phyloP scores from a whole-genome alignment of 2,888 invertebrate species.

The Lepas anatifera region DNA sequence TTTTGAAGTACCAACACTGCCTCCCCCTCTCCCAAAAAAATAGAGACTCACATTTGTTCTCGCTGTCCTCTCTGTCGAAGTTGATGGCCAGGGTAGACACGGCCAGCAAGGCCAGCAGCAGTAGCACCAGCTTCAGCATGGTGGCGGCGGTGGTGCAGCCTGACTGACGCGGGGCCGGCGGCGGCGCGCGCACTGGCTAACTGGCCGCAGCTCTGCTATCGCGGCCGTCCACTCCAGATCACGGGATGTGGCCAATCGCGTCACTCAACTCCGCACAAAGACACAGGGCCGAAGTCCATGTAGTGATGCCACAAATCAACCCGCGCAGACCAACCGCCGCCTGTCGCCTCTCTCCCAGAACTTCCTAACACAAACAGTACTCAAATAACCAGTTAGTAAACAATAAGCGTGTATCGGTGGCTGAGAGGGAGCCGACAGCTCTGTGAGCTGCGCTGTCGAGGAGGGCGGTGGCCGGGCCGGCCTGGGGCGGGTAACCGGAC shows the following conservation, averaged over 20 bases:
- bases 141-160: neutral
- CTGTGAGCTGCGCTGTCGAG: no score
- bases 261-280: neutral
- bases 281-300: no score
- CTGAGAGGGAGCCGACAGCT: no score
- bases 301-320: neutral
- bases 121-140: neutral
- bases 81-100: neutral
- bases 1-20: no score
- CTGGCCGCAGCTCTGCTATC: neutral
- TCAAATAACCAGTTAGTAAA: no score
- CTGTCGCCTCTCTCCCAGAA: no score
- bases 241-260: neutral
- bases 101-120: neutral
- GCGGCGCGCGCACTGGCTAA: neutral
- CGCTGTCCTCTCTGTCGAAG: no score
- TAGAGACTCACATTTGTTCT: slow-evolving; percentile 2
- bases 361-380: no score
- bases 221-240: neutral
- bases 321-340: neutral
- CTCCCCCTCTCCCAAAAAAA: no score
- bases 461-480: no score
- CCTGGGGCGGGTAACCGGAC: no score
- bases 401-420: no score
- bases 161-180: neutral